Evolutionary conservation across 2,888 invertebrate genomes (phyloP).

Genomic region (Pterostichus niger): DNA sequence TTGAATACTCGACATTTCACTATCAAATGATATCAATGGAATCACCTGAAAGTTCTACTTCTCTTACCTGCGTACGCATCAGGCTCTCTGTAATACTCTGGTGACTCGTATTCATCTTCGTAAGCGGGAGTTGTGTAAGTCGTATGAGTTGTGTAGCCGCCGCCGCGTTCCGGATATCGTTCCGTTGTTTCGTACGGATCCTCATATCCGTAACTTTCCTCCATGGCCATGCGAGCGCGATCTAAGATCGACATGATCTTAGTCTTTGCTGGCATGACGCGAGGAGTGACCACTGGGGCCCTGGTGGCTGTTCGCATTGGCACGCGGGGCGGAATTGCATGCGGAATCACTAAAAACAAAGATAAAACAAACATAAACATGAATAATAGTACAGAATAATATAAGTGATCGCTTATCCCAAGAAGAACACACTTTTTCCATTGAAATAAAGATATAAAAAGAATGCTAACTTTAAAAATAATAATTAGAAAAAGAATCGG

Average conservation of each 20-base stretch:
- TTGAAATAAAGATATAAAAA: too few species aligned
- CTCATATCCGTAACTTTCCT: constrained; percentile 85
- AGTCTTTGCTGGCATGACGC: constrained; percentile 84
- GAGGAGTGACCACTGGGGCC: constrained; percentile 77
- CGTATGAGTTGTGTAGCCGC: constrained; percentile 72
- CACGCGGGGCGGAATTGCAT: constrained; percentile 73
- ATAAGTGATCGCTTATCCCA: not conserved
- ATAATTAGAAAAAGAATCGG: too few species aligned
- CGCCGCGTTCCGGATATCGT: constrained; percentile 70
- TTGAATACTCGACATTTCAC: constrained; percentile 28
- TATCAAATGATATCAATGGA: constrained; percentile 34
- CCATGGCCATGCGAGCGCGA: constrained; percentile 90
- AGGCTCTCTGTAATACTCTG: constrained; percentile 78
- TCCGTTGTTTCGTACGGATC: constrained; percentile 73
- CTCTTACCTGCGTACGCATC: constrained; percentile 76
- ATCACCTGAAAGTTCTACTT: constrained; percentile 57
- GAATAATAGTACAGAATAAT: not conserved
- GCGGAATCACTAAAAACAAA: constrained; percentile 50
- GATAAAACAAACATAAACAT: too few species aligned
- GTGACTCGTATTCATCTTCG: constrained; percentile 75
- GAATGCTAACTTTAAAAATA: too few species aligned
- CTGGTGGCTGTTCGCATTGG: constrained; percentile 77
- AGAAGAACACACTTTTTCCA: too few species aligned
- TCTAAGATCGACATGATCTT: constrained; percentile 92
- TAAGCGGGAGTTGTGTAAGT: constrained; percentile 71